Conservation (phyloP, 2,797 vertebrate species). For the Alectoris magna region DNA sequence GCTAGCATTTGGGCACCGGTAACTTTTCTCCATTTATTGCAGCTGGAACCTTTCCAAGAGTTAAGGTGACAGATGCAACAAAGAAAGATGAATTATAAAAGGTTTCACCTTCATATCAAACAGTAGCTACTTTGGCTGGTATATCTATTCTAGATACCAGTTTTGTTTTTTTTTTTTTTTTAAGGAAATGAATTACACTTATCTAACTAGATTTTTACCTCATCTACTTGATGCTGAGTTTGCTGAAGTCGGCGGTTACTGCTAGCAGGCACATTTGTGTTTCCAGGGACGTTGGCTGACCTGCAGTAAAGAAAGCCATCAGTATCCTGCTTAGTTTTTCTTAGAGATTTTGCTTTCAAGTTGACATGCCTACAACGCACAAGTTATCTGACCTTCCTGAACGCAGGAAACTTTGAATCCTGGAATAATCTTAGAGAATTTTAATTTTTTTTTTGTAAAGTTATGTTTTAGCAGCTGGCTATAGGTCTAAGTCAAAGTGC, state of each 20-base stretch:
- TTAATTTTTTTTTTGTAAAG: neutral
- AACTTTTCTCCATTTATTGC: neutral
- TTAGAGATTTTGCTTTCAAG: neutral
- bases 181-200: neutral
- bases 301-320: constrained; percentile 56
- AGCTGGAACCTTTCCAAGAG: neutral
- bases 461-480: neutral
- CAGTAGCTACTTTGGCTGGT: neutral
- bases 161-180: neutral
- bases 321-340: neutral
- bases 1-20: neutral
- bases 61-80: neutral
- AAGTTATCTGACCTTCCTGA: neutral
- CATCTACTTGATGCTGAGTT: constrained; percentile 84
- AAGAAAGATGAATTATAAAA: neutral
- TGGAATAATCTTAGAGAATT: neutral
- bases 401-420: neutral
- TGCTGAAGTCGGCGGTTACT: constrained; percentile 82
- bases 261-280: constrained; percentile 59
- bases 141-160: fast-evolving
- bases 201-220: constrained; percentile 68
- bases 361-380: neutral
- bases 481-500: fast-evolving
- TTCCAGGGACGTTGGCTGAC: constrained; percentile 65
- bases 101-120: neutral